Conservation (phyloP, 2,113 vertebrate species). For the Hippocampus abdominalis region DNA sequence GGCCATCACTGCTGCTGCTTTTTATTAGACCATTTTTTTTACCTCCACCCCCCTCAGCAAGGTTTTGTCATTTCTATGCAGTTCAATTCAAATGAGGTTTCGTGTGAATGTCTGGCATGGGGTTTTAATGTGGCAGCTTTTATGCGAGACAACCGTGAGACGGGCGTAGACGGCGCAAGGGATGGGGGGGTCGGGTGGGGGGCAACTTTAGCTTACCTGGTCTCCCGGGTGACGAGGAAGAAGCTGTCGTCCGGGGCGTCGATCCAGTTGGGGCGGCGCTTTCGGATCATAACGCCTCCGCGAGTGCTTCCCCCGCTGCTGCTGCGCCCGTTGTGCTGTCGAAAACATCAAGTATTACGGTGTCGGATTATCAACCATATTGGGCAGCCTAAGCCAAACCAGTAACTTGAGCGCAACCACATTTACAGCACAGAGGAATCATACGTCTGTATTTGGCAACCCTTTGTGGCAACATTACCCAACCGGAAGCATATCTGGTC, state of each 20-base stretch:
- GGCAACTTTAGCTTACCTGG: slow-evolving; percentile 78
- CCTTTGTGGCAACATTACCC: too few relatives aligned
- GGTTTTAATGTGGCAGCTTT: neutral
- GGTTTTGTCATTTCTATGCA: neutral
- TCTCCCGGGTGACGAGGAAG: slow-evolving; percentile 88
- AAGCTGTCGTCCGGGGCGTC: slow-evolving; percentile 87
- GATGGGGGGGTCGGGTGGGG: neutral
- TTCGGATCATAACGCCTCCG: slow-evolving; percentile 80
- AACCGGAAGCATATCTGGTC: neutral
- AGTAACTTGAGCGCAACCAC: too few relatives aligned
- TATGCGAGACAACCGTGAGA: neutral
- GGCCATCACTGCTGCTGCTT: neutral
- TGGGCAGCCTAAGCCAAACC: neutral
- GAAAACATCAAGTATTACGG: slow-evolving; percentile 12
- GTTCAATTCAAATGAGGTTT: neutral
- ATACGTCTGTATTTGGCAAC: too few relatives aligned
- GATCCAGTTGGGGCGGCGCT: slow-evolving; percentile 86
- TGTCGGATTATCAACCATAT: neutral
- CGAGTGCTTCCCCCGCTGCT: slow-evolving; percentile 68
- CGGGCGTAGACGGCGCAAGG: neutral
- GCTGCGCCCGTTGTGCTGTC: slow-evolving; percentile 80
- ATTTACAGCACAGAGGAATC: too few relatives aligned
- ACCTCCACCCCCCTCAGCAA: neutral
- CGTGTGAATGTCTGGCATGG: neutral
- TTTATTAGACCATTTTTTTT: slow-evolving; percentile 2